Evolutionary conservation across 1,140 invertebrate species (phyloP).

Genomic region (Heliconius congener): DNA sequence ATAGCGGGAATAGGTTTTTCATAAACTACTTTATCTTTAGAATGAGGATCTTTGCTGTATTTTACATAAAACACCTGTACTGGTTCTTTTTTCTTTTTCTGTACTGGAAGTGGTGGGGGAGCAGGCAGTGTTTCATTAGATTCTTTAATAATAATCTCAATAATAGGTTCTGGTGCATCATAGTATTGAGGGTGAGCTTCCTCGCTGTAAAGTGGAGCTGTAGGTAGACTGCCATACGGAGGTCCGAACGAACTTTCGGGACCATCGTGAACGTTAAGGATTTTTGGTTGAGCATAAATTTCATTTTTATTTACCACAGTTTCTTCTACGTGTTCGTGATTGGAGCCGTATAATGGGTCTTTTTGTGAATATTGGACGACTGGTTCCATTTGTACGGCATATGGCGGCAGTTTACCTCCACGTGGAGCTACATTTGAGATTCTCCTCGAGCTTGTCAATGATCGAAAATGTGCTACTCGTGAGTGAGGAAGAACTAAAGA

Average conservation of each 20-base stretch:
- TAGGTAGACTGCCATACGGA: constrained; percentile 72
- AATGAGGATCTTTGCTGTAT: constrained; percentile 90
- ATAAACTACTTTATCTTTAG: constrained; percentile 87
- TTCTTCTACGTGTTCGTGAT: constrained; percentile 69
- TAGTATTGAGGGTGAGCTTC: constrained; percentile 84
- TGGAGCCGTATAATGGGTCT: constrained; percentile 87
- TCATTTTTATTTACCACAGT: constrained; percentile 76
- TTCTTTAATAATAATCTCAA: constrained; percentile 95
- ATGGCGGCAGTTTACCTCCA: constrained; percentile 82
- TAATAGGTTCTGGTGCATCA: constrained; percentile 92
- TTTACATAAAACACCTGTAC: constrained; percentile 95
- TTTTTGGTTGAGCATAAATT: constrained; percentile 79
- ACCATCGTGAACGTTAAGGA: constrained; percentile 82
- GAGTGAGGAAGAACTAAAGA: constrained; percentile 80
- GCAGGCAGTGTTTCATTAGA: constrained; percentile 90
- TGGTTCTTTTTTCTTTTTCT: constrained; percentile 88
- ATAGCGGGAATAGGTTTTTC: constrained; percentile 89
- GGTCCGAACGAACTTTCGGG: constrained; percentile 72
- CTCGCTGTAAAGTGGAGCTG: constrained; percentile 77
- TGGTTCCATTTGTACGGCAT: constrained; percentile 91
- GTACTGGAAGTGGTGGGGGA: constrained; percentile 82
- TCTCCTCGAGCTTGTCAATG: constrained; percentile 68
- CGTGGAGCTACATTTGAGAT: constrained; percentile 76
- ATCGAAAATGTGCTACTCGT: constrained; percentile 75
- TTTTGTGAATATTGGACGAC: constrained; percentile 89